Conservation (phyloP, 2,113 vertebrate species). For the Benitochromis conjunctus region DNA sequence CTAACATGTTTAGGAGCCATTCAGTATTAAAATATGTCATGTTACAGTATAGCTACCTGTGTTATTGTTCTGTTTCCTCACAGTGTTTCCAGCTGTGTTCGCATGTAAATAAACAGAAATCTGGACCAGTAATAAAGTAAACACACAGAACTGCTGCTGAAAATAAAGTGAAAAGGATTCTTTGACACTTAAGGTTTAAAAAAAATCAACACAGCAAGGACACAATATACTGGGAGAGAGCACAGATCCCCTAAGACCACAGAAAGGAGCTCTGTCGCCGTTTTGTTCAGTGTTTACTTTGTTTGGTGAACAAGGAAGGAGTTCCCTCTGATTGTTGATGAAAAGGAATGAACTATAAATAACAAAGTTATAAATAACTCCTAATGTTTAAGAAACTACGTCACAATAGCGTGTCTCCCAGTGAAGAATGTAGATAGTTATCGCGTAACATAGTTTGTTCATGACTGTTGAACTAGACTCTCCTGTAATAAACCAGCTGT, state of each 20-base stretch:
- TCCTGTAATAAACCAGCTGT: neutral
- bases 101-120: neutral
- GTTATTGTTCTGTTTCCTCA: too few species aligned
- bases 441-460: neutral
- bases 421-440: rapidly evolving
- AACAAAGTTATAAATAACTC: neutral
- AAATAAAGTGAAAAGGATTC: neutral
- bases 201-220: neutral
- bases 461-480: rapidly evolving
- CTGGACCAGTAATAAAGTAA: rapidly evolving
- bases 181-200: rapidly evolving
- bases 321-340: neutral
- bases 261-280: rapidly evolving
- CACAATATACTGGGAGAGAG: neutral
- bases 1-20: too few species aligned
- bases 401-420: neutral
- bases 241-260: neutral
- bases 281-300: neutral
- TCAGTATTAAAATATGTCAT: too few species aligned
- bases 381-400: neutral
- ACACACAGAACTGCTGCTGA: neutral
- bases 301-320: rapidly evolving
- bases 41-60: too few species aligned
- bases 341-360: neutral
- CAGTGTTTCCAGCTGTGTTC: too few species aligned